Base-by-base conservation (phyloP, 1,140 invertebrate species). In the Nomia melanderi region DNA sequence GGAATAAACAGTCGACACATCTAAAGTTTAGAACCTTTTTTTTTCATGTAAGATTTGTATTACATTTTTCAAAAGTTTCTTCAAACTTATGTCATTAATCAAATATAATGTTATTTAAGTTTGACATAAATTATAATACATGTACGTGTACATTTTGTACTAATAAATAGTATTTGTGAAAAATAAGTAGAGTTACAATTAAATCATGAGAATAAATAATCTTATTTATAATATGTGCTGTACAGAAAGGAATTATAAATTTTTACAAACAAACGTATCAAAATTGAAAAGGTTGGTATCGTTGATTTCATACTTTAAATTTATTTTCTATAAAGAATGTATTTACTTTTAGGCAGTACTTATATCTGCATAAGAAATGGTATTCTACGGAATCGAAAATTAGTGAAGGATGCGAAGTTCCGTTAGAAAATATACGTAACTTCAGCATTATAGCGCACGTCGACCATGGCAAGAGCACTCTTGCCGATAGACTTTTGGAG, bases 381-480 rank as follows among this genome's bases (percentile, higher is more conserved):
- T 91, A 87, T 44, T 88, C 73, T 5, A 85, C 76, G n/a, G 59
- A 85, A 0, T 14, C 31, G 3, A 41, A 65, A 1, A 63, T 76
- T 25, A 27, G 77, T 20, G 87, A 89, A 69, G 89, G 88, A 7
- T 85, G 88, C 41, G 69, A 91, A 33, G 91, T 91, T 11, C 95
- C 96, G 5, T 87, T 94, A 60, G 94, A 96, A 76, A 94, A 94
- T 77, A 98, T 98, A 41, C 93, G 98, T 53, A 99, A 99, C 91
- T 99, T 99, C 88, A 96, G 97, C 91, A 99, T 99, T 81, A 97
- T 99, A 75, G 98, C 98, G 44, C 98, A 99, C 93, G 96, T 99
- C 20, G 98, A 99, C 92, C 98, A 99, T 94, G 98, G 98, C 0
- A 99, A 99, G 93, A 98, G 97, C 89, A 99, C 98, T 9, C 91